These are phyloP conservation scores for Lycaon pictus DNA, from an alignment of 2,113 vertebrate genomes.

Conservation along the genomic window DNA sequence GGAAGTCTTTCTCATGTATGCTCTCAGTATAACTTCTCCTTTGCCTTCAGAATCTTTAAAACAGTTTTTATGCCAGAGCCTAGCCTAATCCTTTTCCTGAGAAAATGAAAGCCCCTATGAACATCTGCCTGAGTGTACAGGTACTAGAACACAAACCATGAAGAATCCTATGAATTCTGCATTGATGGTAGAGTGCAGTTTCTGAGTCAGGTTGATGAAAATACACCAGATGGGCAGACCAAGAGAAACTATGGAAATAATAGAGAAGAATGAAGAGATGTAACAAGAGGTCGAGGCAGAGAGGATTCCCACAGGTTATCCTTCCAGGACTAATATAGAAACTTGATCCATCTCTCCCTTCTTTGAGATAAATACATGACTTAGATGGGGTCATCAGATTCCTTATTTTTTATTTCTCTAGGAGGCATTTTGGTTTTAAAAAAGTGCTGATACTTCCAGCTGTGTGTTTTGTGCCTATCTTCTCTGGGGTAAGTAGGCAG, in stretches of 20 bases:
- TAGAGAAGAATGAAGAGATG: fast-evolving
- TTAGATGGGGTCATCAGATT: neutral
- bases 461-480: neutral
- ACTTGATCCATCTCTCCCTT: neutral
- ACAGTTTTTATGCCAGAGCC: neutral
- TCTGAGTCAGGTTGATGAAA: fast-evolving
- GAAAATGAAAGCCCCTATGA: neutral
- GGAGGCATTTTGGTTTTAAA: neutral
- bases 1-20: neutral
- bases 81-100: neutral
- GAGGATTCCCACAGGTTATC: neutral
- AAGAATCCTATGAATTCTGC: neutral
- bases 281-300: neutral
- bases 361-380: neutral
- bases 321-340: neutral
- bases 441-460: neutral
- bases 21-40: neutral
- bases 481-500: neutral
- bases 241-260: neutral
- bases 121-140: neutral
- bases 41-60: neutral
- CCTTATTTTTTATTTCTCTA: neutral
- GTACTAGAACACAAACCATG: neutral
- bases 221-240: neutral
- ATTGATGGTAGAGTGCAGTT: fast-evolving